Evolutionary conservation across 2,888 invertebrate genomes (phyloP).

Genomic region (Malachius bipustulatus): DNA sequence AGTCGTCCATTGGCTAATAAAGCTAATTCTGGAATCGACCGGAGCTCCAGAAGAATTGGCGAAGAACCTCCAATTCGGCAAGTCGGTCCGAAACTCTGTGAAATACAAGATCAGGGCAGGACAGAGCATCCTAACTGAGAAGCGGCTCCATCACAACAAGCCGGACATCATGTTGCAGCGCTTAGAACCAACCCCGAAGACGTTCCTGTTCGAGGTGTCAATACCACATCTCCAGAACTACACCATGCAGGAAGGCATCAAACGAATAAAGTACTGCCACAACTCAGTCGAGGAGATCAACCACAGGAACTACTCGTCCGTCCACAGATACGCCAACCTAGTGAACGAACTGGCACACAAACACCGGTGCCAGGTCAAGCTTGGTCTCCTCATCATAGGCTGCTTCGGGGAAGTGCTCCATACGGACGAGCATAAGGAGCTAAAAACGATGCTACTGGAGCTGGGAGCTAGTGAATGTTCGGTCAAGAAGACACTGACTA

Average conservation of each 20-base stretch:
- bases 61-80: not conserved
- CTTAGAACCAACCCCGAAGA: not conserved
- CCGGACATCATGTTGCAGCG: constrained; percentile 10
- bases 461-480: too few species aligned
- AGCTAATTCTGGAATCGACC: not conserved
- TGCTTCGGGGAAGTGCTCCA: constrained; percentile 9
- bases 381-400: constrained; percentile 10
- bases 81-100: too few species aligned
- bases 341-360: constrained; percentile 1
- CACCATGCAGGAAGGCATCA: constrained; percentile 4
- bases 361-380: constrained; percentile 7
- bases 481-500: too few species aligned
- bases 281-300: not conserved
- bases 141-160: constrained; percentile 11
- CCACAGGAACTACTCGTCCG: not conserved
- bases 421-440: constrained; percentile 10
- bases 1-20: constrained; percentile 5
- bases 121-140: not conserved
- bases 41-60: constrained; percentile 3
- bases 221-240: constrained; percentile 9
- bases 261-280: not conserved
- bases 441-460: too few species aligned
- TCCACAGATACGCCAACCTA: not conserved
- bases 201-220: constrained; percentile 11
- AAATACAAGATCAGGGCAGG: constrained; percentile 1